Percentiles rank a stretch among this genome's conserved stretches.
Conservation (phyloP, 2,113 vertebrate genomes). For the Corapipo altera region DNA sequence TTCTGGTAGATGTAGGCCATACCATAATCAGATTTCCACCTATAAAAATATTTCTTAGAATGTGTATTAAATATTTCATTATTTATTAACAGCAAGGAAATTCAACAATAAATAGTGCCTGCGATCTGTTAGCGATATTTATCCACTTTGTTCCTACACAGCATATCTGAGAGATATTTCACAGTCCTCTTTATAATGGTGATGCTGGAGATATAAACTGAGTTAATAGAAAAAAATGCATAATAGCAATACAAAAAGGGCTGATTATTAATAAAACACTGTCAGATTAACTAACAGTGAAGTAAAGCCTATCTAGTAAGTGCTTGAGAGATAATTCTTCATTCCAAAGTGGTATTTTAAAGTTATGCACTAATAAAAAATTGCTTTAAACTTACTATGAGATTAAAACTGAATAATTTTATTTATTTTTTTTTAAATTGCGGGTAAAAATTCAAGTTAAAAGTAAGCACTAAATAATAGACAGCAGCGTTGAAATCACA, state of each 20-base stretch:
- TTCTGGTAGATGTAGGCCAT: not conserved
- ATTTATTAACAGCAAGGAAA: slow-evolving; percentile 15
- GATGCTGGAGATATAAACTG: slow-evolving; percentile 51
- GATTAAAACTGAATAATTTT: not conserved
- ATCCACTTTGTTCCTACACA: slow-evolving; percentile 12
- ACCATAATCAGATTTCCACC: not conserved
- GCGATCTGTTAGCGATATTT: slow-evolving; percentile 27
- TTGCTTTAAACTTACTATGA: slow-evolving; percentile 42
- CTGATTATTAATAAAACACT: slow-evolving; percentile 63
- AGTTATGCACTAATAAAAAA: slow-evolving; percentile 55
- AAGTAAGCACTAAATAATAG: slow-evolving; percentile 23
- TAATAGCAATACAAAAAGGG: slow-evolving; percentile 47
- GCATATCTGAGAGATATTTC: slow-evolving; percentile 44
- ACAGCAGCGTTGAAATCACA: not conserved
- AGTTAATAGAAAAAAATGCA: slow-evolving; percentile 47
- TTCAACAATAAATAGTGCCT: not conserved
- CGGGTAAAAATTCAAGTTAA: not conserved
- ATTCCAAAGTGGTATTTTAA: slow-evolving; percentile 48
- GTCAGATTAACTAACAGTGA: slow-evolving; percentile 53
- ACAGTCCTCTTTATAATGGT: slow-evolving; percentile 19
- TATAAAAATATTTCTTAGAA: not conserved
- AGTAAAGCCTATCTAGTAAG: slow-evolving; percentile 57
- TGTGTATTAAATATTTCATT: not conserved
- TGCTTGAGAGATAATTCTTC: slow-evolving; percentile 54
- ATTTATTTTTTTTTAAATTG: not conserved